Evolutionary conservation across 2,888 invertebrate genomes (phyloP).

Genomic region (Mythimna albipuncta): DNA sequence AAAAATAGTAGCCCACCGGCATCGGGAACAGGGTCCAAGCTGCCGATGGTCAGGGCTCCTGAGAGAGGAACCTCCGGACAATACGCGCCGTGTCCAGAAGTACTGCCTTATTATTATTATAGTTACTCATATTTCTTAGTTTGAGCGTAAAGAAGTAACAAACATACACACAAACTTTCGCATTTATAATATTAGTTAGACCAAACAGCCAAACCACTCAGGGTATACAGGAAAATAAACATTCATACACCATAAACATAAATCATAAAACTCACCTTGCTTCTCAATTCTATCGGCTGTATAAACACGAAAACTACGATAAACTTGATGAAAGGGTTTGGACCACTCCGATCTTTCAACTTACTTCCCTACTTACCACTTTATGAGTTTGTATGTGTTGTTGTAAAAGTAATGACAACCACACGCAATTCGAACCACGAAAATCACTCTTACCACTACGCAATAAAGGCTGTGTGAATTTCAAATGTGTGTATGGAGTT

Average conservation of each 20-base stretch:
- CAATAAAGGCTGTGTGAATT: not conserved
- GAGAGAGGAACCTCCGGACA: too few species aligned
- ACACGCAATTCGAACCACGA: not conserved
- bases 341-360: not conserved
- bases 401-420: not conserved
- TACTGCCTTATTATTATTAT: too few species aligned
- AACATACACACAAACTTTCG: too few species aligned
- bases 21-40: too few species aligned
- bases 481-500: not conserved
- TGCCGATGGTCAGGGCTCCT: too few species aligned
- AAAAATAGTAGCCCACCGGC: too few species aligned
- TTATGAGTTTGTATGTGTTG: not conserved
- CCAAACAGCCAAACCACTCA: not conserved
- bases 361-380: not conserved
- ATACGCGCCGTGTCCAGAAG: too few species aligned
- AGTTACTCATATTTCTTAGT: too few species aligned
- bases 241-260: not conserved
- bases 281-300: not conserved
- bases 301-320: conserved; percentile 10
- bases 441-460: not conserved
- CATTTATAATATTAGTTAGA: too few species aligned
- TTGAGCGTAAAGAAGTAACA: too few species aligned
- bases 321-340: conserved; percentile 6
- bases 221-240: not conserved
- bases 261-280: conserved; percentile 5